phyloP scores from a whole-genome alignment of 37 sponge, comb jelly and placozoan species.

The Cladorhizidae sp. region DNA sequence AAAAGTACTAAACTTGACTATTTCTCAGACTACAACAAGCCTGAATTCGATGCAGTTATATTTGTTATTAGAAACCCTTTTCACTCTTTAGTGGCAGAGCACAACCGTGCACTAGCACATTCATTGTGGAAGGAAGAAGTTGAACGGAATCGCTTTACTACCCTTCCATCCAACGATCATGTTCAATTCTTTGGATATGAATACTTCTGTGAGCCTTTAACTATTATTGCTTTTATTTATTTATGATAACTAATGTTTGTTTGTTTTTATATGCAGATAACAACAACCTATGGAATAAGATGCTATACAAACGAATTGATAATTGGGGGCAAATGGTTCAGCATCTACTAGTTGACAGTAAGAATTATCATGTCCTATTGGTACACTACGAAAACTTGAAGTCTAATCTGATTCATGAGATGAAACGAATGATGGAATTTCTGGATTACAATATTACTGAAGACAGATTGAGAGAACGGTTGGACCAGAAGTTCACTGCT shows the following conservation, averaged over 20 bases:
- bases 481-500: neutral
- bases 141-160: neutral
- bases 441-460: neutral
- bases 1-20: neutral
- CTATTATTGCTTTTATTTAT: neutral
- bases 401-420: neutral
- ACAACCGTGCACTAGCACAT: constrained; percentile 10
- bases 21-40: constrained; percentile 7
- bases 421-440: constrained; percentile 24
- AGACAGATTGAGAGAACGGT: neutral
- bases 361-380: neutral
- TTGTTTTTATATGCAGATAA: neutral
- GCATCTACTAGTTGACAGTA: neutral
- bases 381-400: constrained; percentile 49
- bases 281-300: neutral
- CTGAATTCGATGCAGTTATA: constrained; percentile 20
- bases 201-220: constrained; percentile 19
- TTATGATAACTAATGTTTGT: too few species aligned
- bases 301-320: neutral
- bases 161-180: neutral
- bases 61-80: constrained; percentile 40
- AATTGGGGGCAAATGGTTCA: neutral
- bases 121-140: neutral
- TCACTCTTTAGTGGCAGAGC: constrained; percentile 22
- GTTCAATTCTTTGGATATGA: constrained; percentile 19